phyloP scores from a whole-genome alignment of 2,888 invertebrate genomes.

The Achlya flavicornis region DNA sequence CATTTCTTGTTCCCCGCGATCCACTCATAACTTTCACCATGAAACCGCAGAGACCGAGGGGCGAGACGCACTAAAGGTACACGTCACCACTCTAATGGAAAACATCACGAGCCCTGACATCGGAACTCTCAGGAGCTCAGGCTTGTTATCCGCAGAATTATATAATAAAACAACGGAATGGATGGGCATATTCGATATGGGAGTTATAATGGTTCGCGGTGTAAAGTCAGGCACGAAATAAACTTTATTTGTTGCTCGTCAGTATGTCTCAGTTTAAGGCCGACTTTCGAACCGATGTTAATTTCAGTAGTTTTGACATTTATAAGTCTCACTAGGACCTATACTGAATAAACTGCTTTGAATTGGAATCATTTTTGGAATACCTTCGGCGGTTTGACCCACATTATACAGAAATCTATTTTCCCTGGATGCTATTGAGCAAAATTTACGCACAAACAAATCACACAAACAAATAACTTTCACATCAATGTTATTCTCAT shows the following conservation, averaged over 20 bases:
- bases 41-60: conserved; percentile 40
- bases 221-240: not conserved
- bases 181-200: conserved; percentile 22
- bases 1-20: not conserved
- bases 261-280: no score
- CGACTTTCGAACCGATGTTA: no score
- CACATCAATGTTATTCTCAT: no score
- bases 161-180: conserved; percentile 38
- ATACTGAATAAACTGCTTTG: no score
- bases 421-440: no score
- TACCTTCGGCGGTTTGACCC: no score
- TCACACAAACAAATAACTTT: no score
- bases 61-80: conserved; percentile 51
- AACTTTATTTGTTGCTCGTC: not conserved
- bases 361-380: no score
- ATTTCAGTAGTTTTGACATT: no score
- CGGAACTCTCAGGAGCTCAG: conserved; percentile 40
- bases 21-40: conserved; percentile 30
- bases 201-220: conserved; percentile 14
- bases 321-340: no score
- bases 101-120: conserved; percentile 65
- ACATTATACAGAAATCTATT: no score
- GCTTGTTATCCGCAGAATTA: conserved; percentile 46
- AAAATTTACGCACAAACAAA: no score
- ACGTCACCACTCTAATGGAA: conserved; percentile 67